phyloP scores from a whole-genome alignment of 2,113 vertebrate species.

The Todiramphus chloris region DNA sequence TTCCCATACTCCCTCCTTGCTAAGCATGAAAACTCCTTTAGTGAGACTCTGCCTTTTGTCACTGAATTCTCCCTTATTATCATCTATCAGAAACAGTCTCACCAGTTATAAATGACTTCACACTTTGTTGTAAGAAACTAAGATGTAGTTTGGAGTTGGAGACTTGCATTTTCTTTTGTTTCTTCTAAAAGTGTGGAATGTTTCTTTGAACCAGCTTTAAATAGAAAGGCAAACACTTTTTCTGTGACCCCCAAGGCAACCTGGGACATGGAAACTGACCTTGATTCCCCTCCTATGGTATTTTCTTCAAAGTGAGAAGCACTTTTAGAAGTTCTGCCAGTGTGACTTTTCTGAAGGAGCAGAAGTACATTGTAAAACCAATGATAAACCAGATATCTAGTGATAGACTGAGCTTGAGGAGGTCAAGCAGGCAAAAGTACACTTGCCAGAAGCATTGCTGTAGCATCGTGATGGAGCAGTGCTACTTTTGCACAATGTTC shows the following conservation, averaged over 20 bases:
- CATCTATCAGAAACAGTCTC: not conserved
- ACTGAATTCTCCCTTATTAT: not conserved
- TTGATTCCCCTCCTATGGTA: not conserved
- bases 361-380: not conserved
- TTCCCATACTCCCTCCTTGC: not conserved
- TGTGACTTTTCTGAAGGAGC: not conserved
- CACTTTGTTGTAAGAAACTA: not conserved
- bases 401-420: not conserved
- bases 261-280: not conserved
- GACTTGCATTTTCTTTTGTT: not conserved
- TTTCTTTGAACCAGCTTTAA: not conserved
- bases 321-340: not conserved
- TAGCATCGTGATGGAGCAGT: accelerated
- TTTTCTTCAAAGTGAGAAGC: not conserved
- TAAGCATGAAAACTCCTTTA: not conserved
- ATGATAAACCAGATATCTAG: not conserved
- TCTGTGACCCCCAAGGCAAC: not conserved
- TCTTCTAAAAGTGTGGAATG: not conserved
- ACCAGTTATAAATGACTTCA: not conserved
- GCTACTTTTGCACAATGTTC: not conserved
- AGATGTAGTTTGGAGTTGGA: not conserved
- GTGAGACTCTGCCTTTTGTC: not conserved
- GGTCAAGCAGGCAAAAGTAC: not conserved
- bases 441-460: not conserved
- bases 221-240: not conserved